Conservation (phyloP, 1,140 invertebrate species). For the Anadara kagoshimensis region DNA sequence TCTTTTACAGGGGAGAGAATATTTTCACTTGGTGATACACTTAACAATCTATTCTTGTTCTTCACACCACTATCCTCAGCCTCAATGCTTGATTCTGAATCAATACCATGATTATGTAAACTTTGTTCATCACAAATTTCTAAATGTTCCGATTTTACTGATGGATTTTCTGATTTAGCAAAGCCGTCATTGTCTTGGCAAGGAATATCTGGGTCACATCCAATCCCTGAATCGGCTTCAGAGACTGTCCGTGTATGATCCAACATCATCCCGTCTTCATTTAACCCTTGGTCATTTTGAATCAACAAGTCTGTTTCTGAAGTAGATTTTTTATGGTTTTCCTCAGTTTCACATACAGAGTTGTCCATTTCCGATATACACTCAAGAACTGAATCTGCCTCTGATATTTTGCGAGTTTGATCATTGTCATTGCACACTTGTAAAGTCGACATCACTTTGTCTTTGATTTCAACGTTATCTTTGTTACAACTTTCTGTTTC, state of each 20-base stretch:
- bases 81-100: slow-evolving; percentile 12
- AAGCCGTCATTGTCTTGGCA: too few species aligned
- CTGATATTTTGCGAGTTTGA: slow-evolving; percentile 9
- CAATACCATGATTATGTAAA: not conserved
- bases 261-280: not conserved
- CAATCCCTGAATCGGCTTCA: slow-evolving; percentile 21
- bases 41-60: slow-evolving; percentile 6
- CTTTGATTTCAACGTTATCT: too few species aligned
- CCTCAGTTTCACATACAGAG: not conserved
- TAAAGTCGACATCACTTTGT: too few species aligned
- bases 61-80: slow-evolving; percentile 1
- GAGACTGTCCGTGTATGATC: slow-evolving; percentile 1
- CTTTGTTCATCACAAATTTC: not conserved
- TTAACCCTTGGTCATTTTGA: not conserved
- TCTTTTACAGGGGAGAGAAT: too few species aligned
- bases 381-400: slow-evolving; percentile 1
- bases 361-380: not conserved
- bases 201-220: slow-evolving; percentile 4
- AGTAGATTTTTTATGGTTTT: not conserved
- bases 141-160: not conserved
- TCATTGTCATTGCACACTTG: slow-evolving; percentile 5
- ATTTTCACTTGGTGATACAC: too few species aligned
- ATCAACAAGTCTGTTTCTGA: not conserved
- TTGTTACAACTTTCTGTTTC: too few species aligned
- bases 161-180: not conserved